phyloP scores from a whole-genome alignment of 2,888 invertebrate species.

The Anoncus sp. region DNA sequence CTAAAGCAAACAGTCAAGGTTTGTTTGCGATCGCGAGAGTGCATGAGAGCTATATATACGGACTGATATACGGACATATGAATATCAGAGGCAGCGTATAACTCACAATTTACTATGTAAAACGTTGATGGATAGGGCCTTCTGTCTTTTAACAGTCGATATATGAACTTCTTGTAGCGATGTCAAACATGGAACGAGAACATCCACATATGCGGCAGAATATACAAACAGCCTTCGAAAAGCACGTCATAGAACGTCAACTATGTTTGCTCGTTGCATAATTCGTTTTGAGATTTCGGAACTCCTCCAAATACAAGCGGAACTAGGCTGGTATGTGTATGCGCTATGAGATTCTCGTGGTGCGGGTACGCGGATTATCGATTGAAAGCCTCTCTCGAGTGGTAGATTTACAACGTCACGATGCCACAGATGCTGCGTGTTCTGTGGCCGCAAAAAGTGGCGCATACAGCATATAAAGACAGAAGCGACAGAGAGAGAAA shows the following conservation, averaged over 20 bases:
- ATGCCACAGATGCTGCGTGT: conserved; percentile 30
- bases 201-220: background rate
- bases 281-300: conserved; percentile 27
- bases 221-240: background rate
- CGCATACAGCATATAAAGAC: background rate
- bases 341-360: background rate
- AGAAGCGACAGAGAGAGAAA: background rate
- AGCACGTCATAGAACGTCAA: background rate
- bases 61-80: background rate
- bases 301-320: background rate
- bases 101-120: background rate
- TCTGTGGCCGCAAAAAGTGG: conserved; percentile 15
- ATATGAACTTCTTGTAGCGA: background rate
- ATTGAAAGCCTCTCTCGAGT: conserved; percentile 16
- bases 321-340: background rate
- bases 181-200: conserved; percentile 6
- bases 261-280: conserved; percentile 29
- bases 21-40: conserved; percentile 55
- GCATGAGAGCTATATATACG: conserved; percentile 18
- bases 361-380: conserved; percentile 33
- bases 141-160: background rate
- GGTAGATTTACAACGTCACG: conserved; percentile 19
- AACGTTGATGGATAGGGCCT: background rate
- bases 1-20: conserved; percentile 51
- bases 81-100: conserved; percentile 7